phyloP scores from a whole-genome alignment of 2,113 vertebrate genomes.

The Suncus etruscus region DNA sequence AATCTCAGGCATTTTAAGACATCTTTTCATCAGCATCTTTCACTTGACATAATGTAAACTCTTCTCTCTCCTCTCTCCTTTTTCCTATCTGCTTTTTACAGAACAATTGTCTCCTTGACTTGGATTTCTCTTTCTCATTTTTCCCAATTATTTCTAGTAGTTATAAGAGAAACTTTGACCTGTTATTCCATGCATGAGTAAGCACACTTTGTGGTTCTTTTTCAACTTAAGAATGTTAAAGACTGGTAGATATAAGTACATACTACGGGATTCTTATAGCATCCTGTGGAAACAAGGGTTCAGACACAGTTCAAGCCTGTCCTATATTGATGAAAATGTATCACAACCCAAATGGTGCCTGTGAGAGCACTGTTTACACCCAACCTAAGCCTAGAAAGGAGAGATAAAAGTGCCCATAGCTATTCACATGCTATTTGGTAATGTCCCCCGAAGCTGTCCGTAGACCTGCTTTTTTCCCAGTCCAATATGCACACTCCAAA shows the following conservation, averaged over 20 bases:
- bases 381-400: neutral
- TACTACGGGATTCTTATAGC: neutral
- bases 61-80: too few relatives aligned
- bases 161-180: conserved; percentile 8
- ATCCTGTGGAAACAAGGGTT: neutral
- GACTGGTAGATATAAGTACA: neutral
- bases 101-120: neutral
- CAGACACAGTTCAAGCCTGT: neutral
- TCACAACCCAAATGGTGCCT: neutral
- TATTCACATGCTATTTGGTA: neutral
- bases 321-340: neutral
- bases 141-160: neutral
- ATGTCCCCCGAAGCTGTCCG: neutral
- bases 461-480: neutral
- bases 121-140: conserved; percentile 21
- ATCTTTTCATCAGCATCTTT: neutral
- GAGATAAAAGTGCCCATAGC: neutral
- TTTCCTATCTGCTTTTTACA: neutral
- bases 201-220: conserved; percentile 17
- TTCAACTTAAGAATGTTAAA: conserved; percentile 55
- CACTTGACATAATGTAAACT: neutral
- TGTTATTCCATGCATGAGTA: neutral
- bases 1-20: neutral
- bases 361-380: neutral
- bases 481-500: neutral